Percentiles rank a stretch among this genome's conserved stretches.
phyloP scores from a whole-genome alignment of 2,113 vertebrate genomes.

The Phrynosoma platyrhinos region DNA sequence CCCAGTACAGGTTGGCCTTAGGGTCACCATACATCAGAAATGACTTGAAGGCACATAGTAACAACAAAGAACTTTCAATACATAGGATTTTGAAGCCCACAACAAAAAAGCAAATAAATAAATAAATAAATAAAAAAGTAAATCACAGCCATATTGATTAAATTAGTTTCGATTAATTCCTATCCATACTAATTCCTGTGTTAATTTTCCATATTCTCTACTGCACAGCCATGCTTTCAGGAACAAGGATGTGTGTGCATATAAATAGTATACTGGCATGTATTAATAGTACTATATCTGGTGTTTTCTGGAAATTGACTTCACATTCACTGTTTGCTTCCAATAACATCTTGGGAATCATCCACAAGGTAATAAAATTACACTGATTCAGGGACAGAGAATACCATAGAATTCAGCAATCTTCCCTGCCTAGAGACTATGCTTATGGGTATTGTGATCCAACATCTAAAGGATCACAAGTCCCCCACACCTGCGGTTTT shows the following conservation, averaged over 20 bases:
- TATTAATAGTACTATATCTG: neutral
- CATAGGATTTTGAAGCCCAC: neutral
- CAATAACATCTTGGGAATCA: neutral
- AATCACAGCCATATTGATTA: neutral
- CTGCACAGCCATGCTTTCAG: neutral
- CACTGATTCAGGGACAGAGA: no score
- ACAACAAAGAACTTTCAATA: neutral
- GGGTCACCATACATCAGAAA: no score
- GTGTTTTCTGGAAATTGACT: neutral
- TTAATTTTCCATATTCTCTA: neutral
- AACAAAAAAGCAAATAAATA: slow-evolving; percentile 39
- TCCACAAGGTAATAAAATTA: neutral
- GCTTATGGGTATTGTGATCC: no score
- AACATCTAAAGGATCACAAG: no score
- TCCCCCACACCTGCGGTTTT: no score
- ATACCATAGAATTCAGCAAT: no score
- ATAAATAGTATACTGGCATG: neutral
- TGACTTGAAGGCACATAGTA: no score
- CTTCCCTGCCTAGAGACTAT: no score
- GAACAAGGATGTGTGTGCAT: neutral
- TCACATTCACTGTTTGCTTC: neutral
- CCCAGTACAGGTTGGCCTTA: no score
- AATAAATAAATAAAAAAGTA: neutral
- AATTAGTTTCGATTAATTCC: no score
- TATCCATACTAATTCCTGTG: neutral